Evolutionary conservation across 2,888 invertebrate species (phyloP).

Genomic region (Cataglyphis cursor): DNA sequence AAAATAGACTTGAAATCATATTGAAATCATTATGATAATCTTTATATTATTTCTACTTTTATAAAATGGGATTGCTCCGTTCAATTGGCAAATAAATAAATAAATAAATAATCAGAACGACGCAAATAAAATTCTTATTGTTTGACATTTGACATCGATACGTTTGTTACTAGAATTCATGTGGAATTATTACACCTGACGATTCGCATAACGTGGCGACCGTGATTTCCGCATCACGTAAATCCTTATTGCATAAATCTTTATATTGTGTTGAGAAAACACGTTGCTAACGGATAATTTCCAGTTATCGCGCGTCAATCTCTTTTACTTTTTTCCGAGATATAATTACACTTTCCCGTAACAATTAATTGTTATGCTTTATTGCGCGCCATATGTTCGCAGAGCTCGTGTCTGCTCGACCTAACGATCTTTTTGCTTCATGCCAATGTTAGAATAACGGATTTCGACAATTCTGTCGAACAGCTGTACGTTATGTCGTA

Average conservation of each 20-base stretch:
- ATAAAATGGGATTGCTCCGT: background rate
- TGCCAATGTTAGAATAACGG: background rate
- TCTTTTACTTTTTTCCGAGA: background rate
- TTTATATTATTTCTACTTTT: background rate
- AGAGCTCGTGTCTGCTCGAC: background rate
- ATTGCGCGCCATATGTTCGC: background rate
- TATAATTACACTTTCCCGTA: background rate
- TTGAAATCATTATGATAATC: too few species aligned
- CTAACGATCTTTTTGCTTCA: background rate
- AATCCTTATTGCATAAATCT: constrained; percentile 1
- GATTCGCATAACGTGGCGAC: background rate
- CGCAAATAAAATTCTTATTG: background rate
- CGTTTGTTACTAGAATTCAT: background rate
- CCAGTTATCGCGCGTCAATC: background rate
- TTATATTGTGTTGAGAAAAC: background rate
- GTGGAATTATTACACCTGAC: background rate
- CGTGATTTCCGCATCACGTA: background rate
- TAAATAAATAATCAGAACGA: background rate
- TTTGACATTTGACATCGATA: background rate
- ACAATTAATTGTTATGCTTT: background rate
- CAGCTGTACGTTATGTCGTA: background rate
- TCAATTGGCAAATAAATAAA: background rate
- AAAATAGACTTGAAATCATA: background rate
- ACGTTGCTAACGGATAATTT: background rate
- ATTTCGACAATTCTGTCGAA: constrained; percentile 15